A percentile compares a stretch with the other conserved stretches of the same genome.
Conservation (phyloP, 53 echinoderm and acorn worm genomes). For the Arbacia lixula region DNA sequence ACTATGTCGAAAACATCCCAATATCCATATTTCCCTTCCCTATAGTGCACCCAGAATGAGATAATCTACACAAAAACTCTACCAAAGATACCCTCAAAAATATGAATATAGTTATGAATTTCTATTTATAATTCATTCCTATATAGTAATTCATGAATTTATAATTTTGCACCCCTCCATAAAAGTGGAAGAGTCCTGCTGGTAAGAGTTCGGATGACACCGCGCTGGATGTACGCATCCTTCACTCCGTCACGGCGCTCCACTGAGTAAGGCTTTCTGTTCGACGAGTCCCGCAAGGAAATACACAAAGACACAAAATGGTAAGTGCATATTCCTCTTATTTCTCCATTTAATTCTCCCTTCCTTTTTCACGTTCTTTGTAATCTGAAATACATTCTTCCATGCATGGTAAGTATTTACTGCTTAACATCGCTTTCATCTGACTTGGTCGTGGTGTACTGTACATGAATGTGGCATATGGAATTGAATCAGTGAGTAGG, state of each 20-base stretch:
- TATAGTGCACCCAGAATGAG: no score
- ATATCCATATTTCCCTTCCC: no score
- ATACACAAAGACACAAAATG: constrained; percentile 42
- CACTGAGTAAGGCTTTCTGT: constrained; percentile 26
- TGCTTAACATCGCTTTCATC: no score
- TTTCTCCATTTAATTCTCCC: not conserved
- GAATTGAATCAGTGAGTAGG: no score
- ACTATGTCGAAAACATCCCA: no score
- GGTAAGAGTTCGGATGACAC: constrained; percentile 16
- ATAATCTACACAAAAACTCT: not conserved
- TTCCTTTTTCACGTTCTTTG: not conserved
- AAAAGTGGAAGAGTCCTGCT: constrained; percentile 9
- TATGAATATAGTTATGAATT: not conserved
- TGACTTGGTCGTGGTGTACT: no score
- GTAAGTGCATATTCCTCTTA: constrained; percentile 31
- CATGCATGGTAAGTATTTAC: no score
- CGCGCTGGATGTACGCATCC: not conserved
- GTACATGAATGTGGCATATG: no score
- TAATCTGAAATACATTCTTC: no score
- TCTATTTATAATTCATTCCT: not conserved
- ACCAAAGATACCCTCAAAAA: not conserved
- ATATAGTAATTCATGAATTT: not conserved
- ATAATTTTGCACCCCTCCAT: constrained; percentile 1
- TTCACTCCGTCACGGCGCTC: constrained; percentile 44
- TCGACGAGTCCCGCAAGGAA: constrained; percentile 25